Evolutionary conservation across 2,888 invertebrate genomes (phyloP), one percentile per base, ranked within the genome.

Genomic region (Drosophila fulvimacula): DNA sequence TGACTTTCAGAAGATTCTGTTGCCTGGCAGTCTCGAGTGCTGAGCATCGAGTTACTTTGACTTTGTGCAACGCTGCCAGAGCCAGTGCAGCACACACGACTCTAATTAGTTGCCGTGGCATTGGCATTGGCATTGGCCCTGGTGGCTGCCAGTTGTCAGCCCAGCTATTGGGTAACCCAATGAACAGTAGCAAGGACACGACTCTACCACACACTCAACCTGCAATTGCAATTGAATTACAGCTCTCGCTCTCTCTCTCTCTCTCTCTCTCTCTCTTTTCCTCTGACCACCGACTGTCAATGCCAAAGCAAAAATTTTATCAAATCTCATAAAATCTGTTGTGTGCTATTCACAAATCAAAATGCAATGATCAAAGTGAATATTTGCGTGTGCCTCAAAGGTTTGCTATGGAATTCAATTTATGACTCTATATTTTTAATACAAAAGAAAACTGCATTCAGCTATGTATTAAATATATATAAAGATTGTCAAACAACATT

Each of bases 11-110:
- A 36, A 21, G 48, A 53, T 46, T 19, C 19, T 30, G 44, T 66
- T 56, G 65, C 46, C 36, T 30, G 48, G 19, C 48, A 9, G 6
- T 15, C 19, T 53, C 32, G 30, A 46, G 65, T 46, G 65, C 4
- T 32, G 53, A 46, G 66, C 55, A 17, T 66, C 49, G 17, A 39
- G 52, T 67, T 56, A 32, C 68, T 44, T 42, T 58, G 49, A 44
- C 56, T 55, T 30, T 55, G 48, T 30, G 59, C 61, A 36, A 19
- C 32, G 39, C 24, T 27, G 56, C 30, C 15, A 5, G 41, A 34
- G 41, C 44, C 19, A 30, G 27, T 41, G 48, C 48, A 17, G 41
- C 34, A 17, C 5, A 13, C 32, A 24, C 19, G 24, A 5, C 56
- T 46, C 19, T 46, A 46, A 46, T 58, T 57, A 39, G 44, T n/a